Evolutionary conservation across 2,113 vertebrate genomes (phyloP).

Genomic region (Typhlomys cinereus): DNA sequence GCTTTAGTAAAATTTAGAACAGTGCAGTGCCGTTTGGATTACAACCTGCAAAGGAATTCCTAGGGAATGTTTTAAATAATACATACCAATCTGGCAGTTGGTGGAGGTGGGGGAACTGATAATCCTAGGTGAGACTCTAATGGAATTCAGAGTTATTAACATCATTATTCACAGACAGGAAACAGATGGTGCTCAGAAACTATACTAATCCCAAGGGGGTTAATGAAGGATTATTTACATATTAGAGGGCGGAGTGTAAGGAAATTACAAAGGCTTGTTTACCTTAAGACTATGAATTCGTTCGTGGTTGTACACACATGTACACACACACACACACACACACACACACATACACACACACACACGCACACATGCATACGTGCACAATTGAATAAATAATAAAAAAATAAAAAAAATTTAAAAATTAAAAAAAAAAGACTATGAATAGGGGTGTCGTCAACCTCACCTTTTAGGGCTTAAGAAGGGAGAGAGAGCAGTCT

Average conservation of each 20-base stretch:
- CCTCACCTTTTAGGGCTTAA: not conserved
- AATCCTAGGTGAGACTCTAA: slow-evolving; percentile 27
- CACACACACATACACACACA: no score
- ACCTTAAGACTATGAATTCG: not conserved
- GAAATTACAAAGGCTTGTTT: not conserved
- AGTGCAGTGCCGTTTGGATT: not conserved
- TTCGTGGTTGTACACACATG: no score
- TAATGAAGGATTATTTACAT: slow-evolving; percentile 52
- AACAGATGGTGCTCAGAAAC: slow-evolving; percentile 54
- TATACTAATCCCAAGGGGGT: slow-evolving; percentile 16
- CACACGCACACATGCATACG: no score
- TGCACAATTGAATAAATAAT: no score
- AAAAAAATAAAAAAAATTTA: no score
- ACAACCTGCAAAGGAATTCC: not conserved
- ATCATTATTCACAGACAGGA: slow-evolving; percentile 63
- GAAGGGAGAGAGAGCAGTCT: not conserved
- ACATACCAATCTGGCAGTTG: not conserved
- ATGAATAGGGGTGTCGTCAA: not conserved
- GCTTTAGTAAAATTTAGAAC: not conserved
- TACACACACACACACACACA: no score
- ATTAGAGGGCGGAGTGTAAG: not conserved
- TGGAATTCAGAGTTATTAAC: slow-evolving; percentile 61
- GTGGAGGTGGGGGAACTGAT: rapidly evolving
- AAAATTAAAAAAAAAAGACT: no score
- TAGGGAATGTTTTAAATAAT: not conserved